Percentiles rank a stretch among this genome's conserved stretches.
These are phyloP conservation scores for Nothocercus julius DNA, from an alignment of 2,113 vertebrate species.

Conservation along the genomic window DNA sequence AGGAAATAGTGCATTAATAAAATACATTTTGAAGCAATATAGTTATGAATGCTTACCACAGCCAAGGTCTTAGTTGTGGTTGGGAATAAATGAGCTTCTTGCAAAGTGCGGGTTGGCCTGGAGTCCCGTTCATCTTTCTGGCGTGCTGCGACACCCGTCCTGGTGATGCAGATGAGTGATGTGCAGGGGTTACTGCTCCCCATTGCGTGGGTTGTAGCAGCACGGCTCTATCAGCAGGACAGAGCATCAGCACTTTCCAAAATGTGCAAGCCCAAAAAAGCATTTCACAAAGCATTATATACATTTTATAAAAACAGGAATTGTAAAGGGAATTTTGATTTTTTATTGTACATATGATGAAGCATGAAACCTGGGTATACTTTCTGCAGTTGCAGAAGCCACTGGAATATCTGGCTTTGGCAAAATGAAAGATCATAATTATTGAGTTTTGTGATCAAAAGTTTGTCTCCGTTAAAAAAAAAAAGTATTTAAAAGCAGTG, in stretches of 20 bases:
- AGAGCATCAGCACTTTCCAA: neutral
- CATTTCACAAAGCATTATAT: neutral
- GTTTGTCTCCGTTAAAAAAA: slow-evolving; percentile 41
- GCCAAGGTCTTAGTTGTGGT: neutral
- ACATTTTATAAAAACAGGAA: neutral
- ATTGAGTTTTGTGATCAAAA: slow-evolving; percentile 29
- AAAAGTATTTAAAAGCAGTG: neutral
- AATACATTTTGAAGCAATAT: neutral
- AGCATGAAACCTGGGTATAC: neutral
- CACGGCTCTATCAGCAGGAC: neutral
- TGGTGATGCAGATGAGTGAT: neutral
- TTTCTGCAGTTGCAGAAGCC: neutral
- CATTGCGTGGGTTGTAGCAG: neutral
- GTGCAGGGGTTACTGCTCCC: neutral
- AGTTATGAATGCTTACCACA: neutral
- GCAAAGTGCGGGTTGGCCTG: neutral
- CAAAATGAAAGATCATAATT: slow-evolving; percentile 33
- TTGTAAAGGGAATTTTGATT: neutral
- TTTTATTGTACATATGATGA: neutral
- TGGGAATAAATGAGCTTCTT: slow-evolving; percentile 15
- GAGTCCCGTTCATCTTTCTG: neutral
- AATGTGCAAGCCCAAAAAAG: neutral
- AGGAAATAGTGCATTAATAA: neutral
- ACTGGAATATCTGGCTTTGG: neutral
- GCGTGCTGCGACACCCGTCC: neutral